Base-by-base conservation (phyloP, 2,797 vertebrate genomes). In the Pseudopleuronectes americanus region DNA sequence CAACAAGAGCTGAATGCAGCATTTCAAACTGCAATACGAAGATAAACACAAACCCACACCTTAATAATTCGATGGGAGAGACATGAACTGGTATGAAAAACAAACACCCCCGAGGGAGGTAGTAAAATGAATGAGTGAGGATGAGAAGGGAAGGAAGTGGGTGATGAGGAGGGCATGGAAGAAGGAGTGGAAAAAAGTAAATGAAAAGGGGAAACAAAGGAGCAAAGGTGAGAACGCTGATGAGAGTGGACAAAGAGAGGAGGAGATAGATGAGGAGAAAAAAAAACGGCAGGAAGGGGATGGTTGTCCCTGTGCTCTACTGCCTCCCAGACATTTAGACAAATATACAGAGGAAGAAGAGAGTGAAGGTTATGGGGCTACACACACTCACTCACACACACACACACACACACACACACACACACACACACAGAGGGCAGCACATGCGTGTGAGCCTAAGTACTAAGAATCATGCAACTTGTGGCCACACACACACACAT, bases 1-100 rank as follows among this genome's bases (percentile, higher is more conserved):
- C 70, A 53, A 76, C 71, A 66, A 59, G 68, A 70, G 22, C 68
- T 83, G 68, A 77, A 74, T 31, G n/a, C 41, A 51, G 33, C 49
- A 38, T 48, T 61, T 61, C 33, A 70, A 43, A 55, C 38, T 14
- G 9, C 14, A 16, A 41, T 14, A 41, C 0, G 16, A 43, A 43
- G 16, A 16, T 6, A 6, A 17, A 43, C 16, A 14, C 41, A 23
- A 65, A 79, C 22, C 57, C n/a, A 3, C 6, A 8, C 7, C 10
- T 51, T 10, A 4, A 19, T 21, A 36, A 63, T 72, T 47, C 57
- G 62, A n/a, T 21, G 36, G 54, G 62, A 31, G 23, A 43, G 64
- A 60, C 71, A 61, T 17, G 8, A 22, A 41, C 38, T 33, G 14
- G 5, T 10, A 1, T 23, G 33, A 23, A 6, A 41, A 59, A 59